Evolutionary conservation across 2,888 invertebrate genomes (phyloP).

Genomic region (Coecobrya sp.): DNA sequence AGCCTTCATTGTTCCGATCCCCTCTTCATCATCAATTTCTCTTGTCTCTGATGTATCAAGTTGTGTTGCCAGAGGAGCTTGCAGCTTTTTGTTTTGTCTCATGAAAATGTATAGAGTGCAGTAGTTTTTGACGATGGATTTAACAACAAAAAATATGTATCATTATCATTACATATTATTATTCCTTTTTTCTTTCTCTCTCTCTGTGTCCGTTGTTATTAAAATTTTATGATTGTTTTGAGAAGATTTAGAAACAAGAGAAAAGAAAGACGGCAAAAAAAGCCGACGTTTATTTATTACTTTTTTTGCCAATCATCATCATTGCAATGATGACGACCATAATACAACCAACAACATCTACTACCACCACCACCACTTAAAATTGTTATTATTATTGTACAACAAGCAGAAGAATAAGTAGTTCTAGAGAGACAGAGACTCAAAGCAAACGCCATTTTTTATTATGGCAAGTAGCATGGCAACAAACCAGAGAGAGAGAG

Average conservation of each 20-base stretch:
- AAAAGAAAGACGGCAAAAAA: not conserved
- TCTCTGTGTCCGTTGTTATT: not conserved
- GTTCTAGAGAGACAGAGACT: not conserved
- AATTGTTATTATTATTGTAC: not conserved
- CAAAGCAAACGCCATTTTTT: not conserved
- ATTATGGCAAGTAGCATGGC: not conserved
- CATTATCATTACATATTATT: not conserved
- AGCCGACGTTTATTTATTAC: slow-evolving; percentile 63
- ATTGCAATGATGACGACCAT: not conserved
- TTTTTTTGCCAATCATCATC: slow-evolving; percentile 56
- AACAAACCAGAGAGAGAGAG: not conserved
- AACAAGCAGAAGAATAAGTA: not conserved
- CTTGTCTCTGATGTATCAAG: slow-evolving; percentile 28
- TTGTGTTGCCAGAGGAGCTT: not conserved
- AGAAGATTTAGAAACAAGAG: slow-evolving; percentile 8
- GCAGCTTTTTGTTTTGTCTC: not conserved
- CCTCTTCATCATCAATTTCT: not conserved
- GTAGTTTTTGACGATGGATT: no score
- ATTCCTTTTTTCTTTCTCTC: not conserved
- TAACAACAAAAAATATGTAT: not conserved
- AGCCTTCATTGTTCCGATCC: not conserved
- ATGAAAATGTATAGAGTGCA: not conserved
- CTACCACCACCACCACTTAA: not conserved
- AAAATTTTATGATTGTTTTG: slow-evolving; percentile 43
- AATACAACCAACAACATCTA: not conserved